These are phyloP conservation scores for Nycticorax nycticorax DNA, from an alignment of 2,113 vertebrate species.

Conservation along the genomic window DNA sequence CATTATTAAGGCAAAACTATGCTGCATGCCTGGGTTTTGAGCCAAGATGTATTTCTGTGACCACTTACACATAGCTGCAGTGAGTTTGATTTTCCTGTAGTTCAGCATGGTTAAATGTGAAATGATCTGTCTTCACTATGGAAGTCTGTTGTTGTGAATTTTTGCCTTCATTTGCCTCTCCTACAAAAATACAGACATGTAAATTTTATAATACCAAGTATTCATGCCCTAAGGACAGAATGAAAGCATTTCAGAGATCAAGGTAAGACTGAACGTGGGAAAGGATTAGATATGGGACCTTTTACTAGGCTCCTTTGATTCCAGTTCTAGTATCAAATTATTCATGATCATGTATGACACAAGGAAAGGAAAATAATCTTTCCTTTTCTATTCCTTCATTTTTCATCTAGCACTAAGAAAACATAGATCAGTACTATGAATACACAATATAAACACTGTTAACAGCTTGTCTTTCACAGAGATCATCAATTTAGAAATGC, in stretches of 20 bases:
- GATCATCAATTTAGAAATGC: not conserved
- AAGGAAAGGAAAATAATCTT: not conserved
- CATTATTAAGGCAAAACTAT: not conserved
- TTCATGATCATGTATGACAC: not conserved
- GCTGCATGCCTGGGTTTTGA: not conserved
- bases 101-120: not conserved
- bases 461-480: not conserved
- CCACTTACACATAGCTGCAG: not conserved
- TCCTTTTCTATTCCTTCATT: not conserved
- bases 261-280: conserved; percentile 32
- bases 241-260: conserved; percentile 35
- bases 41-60: not conserved
- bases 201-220: conserved; percentile 17
- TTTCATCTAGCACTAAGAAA: not conserved
- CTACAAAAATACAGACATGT: not conserved
- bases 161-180: not conserved
- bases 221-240: conserved; percentile 16
- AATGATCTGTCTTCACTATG: not conserved
- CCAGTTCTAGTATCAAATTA: not conserved
- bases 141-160: not conserved
- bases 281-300: not conserved
- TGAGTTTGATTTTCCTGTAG: not conserved
- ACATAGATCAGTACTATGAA: not conserved
- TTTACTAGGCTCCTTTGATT: not conserved
- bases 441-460: not conserved